A percentile compares a stretch with the other conserved stretches of the same genome.
Conservation (phyloP, 2,797 vertebrate genomes). For the Paguma larvata region DNA sequence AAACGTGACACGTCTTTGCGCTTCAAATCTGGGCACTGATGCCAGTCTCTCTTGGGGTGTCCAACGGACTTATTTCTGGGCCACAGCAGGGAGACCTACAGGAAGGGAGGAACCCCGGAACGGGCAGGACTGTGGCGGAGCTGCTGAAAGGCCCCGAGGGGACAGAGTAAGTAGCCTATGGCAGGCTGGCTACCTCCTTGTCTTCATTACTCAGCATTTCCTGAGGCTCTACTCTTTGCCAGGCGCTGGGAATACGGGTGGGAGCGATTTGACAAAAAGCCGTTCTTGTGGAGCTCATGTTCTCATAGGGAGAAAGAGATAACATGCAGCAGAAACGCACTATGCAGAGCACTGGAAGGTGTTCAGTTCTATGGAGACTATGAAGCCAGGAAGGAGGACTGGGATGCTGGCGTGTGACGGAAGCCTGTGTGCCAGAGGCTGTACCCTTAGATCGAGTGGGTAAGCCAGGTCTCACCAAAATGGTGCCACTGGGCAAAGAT, state of each 20-base stretch:
- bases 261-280: background rate
- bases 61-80: background rate
- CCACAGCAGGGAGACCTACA: background rate
- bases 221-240: background rate
- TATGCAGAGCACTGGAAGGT: background rate
- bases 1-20: background rate
- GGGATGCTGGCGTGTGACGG: fast-evolving
- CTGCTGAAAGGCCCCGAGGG: background rate
- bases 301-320: background rate
- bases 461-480: background rate
- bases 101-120: background rate
- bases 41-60: background rate
- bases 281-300: background rate
- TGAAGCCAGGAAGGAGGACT: background rate
- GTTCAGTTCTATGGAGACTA: background rate
- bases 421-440: background rate
- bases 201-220: background rate
- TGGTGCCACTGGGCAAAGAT: background rate
- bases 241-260: fast-evolving
- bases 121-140: fast-evolving
- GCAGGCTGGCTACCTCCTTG: background rate
- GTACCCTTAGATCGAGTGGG: background rate
- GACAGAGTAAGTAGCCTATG: background rate
- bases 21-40: background rate
- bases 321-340: background rate